Conservation (phyloP, 2,888 invertebrate genomes). For the Mechanitis messenoides region DNA sequence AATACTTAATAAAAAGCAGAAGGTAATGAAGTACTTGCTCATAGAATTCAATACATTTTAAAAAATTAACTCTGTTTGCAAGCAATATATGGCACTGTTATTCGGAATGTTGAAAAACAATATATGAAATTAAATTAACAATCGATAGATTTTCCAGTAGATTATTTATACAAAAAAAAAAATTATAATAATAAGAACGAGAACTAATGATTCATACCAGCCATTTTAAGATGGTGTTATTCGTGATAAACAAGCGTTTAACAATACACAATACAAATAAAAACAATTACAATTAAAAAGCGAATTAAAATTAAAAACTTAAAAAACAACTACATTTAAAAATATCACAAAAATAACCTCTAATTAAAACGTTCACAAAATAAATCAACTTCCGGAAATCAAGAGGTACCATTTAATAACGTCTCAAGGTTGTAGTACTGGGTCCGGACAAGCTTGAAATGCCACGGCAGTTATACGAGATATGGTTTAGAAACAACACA, state of each 20-base stretch:
- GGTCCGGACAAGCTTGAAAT: neutral
- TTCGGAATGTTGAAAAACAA: conserved; percentile 1
- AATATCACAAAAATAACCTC: conserved; percentile 36
- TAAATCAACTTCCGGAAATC: conserved; percentile 1
- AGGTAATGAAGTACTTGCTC: neutral
- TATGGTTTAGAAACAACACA: too few species aligned
- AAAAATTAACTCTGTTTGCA: neutral
- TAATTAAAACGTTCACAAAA: conserved; percentile 28
- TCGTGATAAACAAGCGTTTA: neutral
- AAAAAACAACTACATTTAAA: conserved; percentile 35
- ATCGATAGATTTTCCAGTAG: too few species aligned
- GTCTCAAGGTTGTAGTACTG: neutral
- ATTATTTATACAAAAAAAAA: too few species aligned
- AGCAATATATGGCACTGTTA: conserved; percentile 10
- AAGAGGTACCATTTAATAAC: neutral
- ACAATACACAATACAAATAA: conserved; percentile 7
- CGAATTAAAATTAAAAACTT: conserved; percentile 15
- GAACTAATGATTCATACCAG: too few species aligned
- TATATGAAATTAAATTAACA: too few species aligned
- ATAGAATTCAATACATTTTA: neutral
- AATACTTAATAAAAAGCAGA: neutral
- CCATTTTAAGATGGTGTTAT: too few species aligned
- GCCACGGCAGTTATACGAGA: too few species aligned
- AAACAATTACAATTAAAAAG: conserved; percentile 6
- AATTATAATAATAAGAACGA: too few species aligned